phyloP scores from a whole-genome alignment of 1,140 invertebrate species.

The Orussus abietinus region DNA sequence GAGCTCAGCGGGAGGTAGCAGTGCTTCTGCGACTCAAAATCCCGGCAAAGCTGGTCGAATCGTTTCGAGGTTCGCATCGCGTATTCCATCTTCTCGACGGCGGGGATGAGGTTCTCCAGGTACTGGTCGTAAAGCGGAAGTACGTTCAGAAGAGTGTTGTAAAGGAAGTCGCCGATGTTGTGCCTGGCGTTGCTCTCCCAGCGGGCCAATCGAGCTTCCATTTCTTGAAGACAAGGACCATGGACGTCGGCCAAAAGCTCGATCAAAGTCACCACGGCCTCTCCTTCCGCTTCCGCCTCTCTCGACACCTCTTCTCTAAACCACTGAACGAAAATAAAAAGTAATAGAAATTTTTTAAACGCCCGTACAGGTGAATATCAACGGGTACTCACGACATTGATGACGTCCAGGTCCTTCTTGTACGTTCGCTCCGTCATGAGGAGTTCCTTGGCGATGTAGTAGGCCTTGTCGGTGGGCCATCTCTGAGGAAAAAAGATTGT shows the following conservation, averaged over 20 bases:
- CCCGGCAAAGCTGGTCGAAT: constrained; percentile 77
- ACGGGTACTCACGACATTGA: constrained; percentile 68
- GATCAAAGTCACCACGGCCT: constrained; percentile 58
- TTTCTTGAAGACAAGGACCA: constrained; percentile 62
- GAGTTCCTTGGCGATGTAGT: constrained; percentile 91
- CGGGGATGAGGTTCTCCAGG: constrained; percentile 70
- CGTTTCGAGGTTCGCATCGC: constrained; percentile 66
- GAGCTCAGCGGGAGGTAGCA: constrained; percentile 84
- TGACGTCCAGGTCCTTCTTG: constrained; percentile 89
- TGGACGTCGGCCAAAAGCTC: constrained; percentile 68
- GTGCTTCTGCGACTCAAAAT: constrained; percentile 82
- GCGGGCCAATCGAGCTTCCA: constrained; percentile 63
- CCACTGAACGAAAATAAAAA: constrained; percentile 56
- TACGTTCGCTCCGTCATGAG: constrained; percentile 95
- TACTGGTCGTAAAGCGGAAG: constrained; percentile 76
- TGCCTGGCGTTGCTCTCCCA: constrained; percentile 58
- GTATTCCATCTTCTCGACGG: constrained; percentile 72
- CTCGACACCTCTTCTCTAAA: constrained; percentile 65
- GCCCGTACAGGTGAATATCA: not conserved
- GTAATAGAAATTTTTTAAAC: constrained; percentile 2
- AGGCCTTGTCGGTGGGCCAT: constrained; percentile 75
- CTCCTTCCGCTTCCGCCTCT: constrained; percentile 57
- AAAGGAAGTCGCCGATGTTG: constrained; percentile 62
- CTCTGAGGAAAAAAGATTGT: constrained; percentile 48
- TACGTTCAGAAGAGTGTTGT: constrained; percentile 46